Base-by-base conservation (phyloP, 2,888 invertebrate species). In the Cantharis lateralis region DNA sequence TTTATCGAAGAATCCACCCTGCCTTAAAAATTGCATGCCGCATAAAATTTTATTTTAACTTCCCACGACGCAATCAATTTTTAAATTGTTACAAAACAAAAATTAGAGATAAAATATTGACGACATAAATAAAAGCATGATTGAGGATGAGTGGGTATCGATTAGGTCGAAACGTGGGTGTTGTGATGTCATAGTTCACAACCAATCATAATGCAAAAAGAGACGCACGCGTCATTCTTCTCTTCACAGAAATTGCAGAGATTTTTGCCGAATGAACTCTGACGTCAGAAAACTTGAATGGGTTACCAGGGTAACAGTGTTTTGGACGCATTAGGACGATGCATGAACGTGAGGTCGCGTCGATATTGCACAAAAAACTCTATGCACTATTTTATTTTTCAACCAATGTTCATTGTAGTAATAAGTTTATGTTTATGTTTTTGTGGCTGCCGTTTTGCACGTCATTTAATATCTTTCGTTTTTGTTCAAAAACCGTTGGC, bases 271-370 rank as follows among this genome's bases (percentile, higher is more conserved):
- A 85, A 84, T 84, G 83, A 81, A 81, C 79, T 81, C 81, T 85
- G 85, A 84, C 85, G 84, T 84, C 85, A 84, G 82, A 79, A 80
- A 79, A 81, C 81, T 81, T 86, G 84, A 86, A 84, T 85, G 84
- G 83, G 85, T 86, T 85, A 83, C 85, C 84, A 76, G 82, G 85
- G 84, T 77, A 85, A 85, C 85, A 80, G 78, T 79, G 79, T 79
- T 80, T 79, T 78, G 79, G 81, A 78, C 81, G 80, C 81, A 78
- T 78, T 77, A 80, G 79, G 79, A 80, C 78, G 80, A 77, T 81
- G 80, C 79, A 81, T 76, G 74, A 74, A 68, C 72, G 74, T 74
- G 72, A 64, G 72, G 79, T 76, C 69, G 70, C 72, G 70, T 76
- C 76, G 66, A 76, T 79, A 79, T 71, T 76, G 71, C 76, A 76